These are phyloP conservation scores for Microtus agrestis DNA, from an alignment of 2,797 vertebrate genomes.

Conservation along the genomic window DNA sequence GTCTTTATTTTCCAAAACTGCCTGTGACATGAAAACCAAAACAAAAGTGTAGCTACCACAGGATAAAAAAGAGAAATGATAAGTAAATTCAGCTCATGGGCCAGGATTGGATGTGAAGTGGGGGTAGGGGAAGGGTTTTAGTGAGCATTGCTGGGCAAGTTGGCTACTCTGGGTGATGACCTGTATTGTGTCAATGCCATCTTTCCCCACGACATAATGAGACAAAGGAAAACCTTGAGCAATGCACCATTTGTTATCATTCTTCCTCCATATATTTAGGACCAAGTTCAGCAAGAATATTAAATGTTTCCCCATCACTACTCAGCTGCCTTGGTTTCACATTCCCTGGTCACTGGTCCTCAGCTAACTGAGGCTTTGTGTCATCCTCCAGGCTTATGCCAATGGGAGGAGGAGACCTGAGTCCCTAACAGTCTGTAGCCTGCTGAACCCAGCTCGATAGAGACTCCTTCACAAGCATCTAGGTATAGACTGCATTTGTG, in stretches of 20 bases:
- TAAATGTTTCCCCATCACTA: neutral
- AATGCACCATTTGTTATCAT: neutral
- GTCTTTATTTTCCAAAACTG: neutral
- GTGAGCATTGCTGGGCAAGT: neutral
- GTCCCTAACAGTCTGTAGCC: neutral
- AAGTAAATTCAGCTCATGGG: neutral
- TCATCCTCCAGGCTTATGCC: neutral
- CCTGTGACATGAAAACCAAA: neutral
- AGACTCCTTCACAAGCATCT: neutral
- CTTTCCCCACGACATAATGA: slow-evolving; percentile 35
- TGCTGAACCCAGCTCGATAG: neutral
- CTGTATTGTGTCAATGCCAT: neutral
- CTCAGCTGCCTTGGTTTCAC: neutral
- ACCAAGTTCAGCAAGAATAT: slow-evolving; percentile 11
- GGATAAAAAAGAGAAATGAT: neutral
- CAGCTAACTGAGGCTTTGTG: neutral
- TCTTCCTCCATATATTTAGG: neutral
- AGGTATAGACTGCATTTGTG: slow-evolving; percentile 21
- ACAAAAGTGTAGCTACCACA: neutral
- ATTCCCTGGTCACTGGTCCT: slow-evolving; percentile 2
- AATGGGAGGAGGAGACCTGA: neutral
- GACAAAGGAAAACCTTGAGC: neutral
- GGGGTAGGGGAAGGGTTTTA: neutral
- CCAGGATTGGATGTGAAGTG: neutral
- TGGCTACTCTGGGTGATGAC: neutral